Evolutionary conservation across 2,888 invertebrate genomes (phyloP), one percentile per base, ranked within the genome.

Genomic region (Limnephilus marmoratus): DNA sequence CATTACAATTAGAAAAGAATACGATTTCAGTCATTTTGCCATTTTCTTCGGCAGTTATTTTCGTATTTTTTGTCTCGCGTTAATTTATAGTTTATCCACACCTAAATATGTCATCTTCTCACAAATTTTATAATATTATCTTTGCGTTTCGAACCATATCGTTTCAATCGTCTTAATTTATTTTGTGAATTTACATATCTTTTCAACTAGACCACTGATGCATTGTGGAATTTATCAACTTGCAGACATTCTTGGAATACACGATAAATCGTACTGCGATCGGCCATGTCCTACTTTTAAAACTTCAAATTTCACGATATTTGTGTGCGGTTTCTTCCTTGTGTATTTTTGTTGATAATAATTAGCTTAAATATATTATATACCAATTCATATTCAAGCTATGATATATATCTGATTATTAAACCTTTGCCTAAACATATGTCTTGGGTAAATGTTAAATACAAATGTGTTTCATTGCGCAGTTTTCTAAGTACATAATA

Each of bases 211-310:
- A 68, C 68, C 1, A 2, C 5, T 68, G 68, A 68, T 24, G 68
- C 24, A 9, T 24, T 68, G 9, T 68, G 68, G 68, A 2, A 68
- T n/a, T 68, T 68, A 68, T 68, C 9, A 68, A 68, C 68, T n/a
- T 68, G n/a, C 24, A n/a, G 68, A 24, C 68, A 68, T 68, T 68
- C 68, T 68, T 9, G 24, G 24, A 24, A 68, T 24, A 68, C 24
- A 68, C 24, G 24, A 68, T 68, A n/a, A 68, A 68, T 68, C 68
- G 82, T 82, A 34, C 82, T 4, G 15, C 13, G 31, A 86, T 86
- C 49, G 86, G 49, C 86, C 86, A n/a, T 86, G 86, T 86, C 45
- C 86, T 86, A 86, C 49, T 49, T 86, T 86, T 24, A 2, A n/a
- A 86, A 49, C 24, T 24, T 37, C 9, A 83, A 37, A 83, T 83